A percentile compares a stretch with the other conserved stretches of the same genome.
These are phyloP conservation scores for Ceyx cyanopectus DNA, from an alignment of 2,113 vertebrate species.

Conservation along the genomic window DNA sequence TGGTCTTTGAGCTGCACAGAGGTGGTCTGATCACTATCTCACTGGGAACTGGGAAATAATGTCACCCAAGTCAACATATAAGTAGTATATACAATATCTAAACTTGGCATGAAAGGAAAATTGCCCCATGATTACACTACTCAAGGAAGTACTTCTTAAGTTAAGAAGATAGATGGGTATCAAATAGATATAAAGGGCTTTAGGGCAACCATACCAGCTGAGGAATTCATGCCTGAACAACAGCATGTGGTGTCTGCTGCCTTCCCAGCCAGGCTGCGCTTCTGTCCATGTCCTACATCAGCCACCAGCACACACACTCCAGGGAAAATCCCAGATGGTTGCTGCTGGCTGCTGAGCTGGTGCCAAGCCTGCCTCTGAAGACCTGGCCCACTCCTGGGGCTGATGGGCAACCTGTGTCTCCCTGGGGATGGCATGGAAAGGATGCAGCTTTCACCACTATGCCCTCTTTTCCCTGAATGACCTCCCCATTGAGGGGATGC, in stretches of 20 bases:
- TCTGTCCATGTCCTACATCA: neutral
- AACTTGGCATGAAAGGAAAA: constrained; percentile 64
- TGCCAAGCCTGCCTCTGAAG: neutral
- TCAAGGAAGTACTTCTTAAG: constrained; percentile 68
- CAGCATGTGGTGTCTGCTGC: neutral
- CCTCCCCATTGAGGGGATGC: neutral
- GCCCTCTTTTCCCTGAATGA: neutral
- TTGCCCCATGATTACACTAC: constrained; percentile 62
- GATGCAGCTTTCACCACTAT: neutral
- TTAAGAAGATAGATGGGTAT: constrained; percentile 52
- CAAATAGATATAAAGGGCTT: constrained; percentile 53
- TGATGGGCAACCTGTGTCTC: neutral
- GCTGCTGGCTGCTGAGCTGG: accelerated
- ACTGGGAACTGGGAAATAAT: constrained; percentile 59
- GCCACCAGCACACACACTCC: accelerated
- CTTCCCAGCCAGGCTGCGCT: neutral
- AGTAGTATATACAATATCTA: constrained; percentile 50
- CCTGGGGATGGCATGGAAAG: neutral
- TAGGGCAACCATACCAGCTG: constrained; percentile 48
- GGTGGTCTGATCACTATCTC: constrained; percentile 70
- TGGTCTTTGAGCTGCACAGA: constrained; percentile 55
- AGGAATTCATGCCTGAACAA: constrained; percentile 55
- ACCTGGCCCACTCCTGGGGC: accelerated
- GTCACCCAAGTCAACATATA: constrained; percentile 62
- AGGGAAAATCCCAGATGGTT: neutral